Conservation (phyloP, 2,113 vertebrate species). For the Stegastes partitus region DNA sequence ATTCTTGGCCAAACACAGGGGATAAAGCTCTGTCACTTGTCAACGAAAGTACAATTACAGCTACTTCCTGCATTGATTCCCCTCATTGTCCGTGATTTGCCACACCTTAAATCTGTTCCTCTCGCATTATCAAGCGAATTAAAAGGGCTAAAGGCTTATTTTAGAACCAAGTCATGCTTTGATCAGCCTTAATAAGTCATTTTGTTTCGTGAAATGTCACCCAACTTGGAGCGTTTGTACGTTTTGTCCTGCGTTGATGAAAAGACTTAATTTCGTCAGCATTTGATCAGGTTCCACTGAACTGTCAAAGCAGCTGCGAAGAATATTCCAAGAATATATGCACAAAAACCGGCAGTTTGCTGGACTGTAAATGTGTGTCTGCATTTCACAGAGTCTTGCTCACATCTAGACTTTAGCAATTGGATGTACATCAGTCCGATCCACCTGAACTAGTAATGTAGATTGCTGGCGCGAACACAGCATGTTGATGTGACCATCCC, state of each 20-base stretch:
- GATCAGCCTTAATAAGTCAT: neutral
- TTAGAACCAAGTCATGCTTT: neutral
- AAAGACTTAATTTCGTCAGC: neutral
- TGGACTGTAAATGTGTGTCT: slow-evolving; percentile 22
- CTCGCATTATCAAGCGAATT: neutral
- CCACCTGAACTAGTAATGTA: slow-evolving; percentile 44
- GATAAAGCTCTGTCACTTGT: slow-evolving; percentile 48
- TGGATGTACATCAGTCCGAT: slow-evolving; percentile 12
- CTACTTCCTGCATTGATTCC: slow-evolving; percentile 26
- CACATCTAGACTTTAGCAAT: slow-evolving; percentile 18
- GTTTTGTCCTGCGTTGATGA: neutral
- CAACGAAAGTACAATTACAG: slow-evolving; percentile 38
- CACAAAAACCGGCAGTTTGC: neutral
- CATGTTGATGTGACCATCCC: slow-evolving; percentile 36
- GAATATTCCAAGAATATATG: neutral
- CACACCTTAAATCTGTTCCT: slow-evolving; percentile 17
- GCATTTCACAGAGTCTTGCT: slow-evolving; percentile 40
- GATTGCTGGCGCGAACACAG: slow-evolving; percentile 34
- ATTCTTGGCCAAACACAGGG: slow-evolving; percentile 29
- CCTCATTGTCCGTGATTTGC: slow-evolving; percentile 30
- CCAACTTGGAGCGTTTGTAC: neutral
- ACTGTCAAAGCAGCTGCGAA: no score
- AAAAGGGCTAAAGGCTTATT: slow-evolving; percentile 22
- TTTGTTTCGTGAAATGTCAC: slow-evolving; percentile 12
- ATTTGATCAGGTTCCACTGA: neutral